Base-by-base conservation (phyloP, 2,797 vertebrate genomes). In the Vultur gryphus region DNA sequence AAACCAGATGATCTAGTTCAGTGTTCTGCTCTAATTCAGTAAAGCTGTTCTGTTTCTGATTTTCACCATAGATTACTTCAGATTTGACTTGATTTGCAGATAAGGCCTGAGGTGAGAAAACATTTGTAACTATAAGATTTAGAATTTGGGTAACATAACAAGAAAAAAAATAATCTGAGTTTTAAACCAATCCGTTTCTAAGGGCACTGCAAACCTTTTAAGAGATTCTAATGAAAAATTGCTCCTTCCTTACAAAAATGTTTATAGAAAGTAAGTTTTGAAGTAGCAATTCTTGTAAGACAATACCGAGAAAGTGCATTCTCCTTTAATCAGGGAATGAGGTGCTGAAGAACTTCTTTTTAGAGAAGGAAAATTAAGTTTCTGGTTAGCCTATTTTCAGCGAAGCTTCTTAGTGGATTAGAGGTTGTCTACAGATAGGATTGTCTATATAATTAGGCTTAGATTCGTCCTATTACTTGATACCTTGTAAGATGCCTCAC, bases 331-430 rank as follows among this genome's bases (percentile, higher is more conserved):
- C 54, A 85, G 26, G 54, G 44, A 84, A 79, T 55, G 16, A 83
- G 20, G 49, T 89, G 41, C 57, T 82, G 64, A 85, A 88, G 49
- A 88, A 54, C 26, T 78, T 7, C 29, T 69, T 85, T 96, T 84
- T 81, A 88, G 41, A 58, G 64, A 66, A 85, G 43, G 33, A 84
- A 88, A 93, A 85, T 61, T 81, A 90, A 71, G 69, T 93, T 95
- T 73, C 12, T 84, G 15, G 29, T 89, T 94, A 90, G 29, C 4
- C 35, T 81, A 51, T 91, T 90, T 96, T 92, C 69, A 84, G 44
- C 1, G n/a, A 92, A 94, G 69, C 77, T 81, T 90, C 90, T 94
- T 93, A 90, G 25, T 84, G 77, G 49, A 93, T 96, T 96, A 87
- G 29, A 77, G 46, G 41, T 90, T 82, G 85, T 95, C 72, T 96